Conservation (phyloP, 2,888 invertebrate genomes). For the Protodeltote pygarga region DNA sequence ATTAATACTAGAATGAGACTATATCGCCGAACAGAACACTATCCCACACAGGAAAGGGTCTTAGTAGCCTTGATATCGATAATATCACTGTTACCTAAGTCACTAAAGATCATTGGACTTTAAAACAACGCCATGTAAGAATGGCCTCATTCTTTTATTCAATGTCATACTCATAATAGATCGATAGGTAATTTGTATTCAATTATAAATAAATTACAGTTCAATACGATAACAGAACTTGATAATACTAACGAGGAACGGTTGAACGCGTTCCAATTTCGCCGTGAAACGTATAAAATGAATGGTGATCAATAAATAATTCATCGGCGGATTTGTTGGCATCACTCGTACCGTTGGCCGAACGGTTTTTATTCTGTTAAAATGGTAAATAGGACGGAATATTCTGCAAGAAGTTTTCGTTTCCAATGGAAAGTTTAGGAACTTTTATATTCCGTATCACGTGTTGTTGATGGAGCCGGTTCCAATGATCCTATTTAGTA, state of each 20-base stretch:
- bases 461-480: too few species aligned
- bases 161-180: constrained; percentile 2
- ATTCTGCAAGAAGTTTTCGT: too few species aligned
- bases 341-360: constrained; percentile 26
- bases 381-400: constrained; percentile 11
- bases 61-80: too few species aligned
- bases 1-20: too few species aligned
- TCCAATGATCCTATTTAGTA: too few species aligned
- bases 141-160: background rate
- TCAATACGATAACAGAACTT: background rate
- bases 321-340: constrained; percentile 38
- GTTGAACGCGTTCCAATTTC: constrained; percentile 31
- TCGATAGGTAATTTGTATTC: background rate
- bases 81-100: too few species aligned
- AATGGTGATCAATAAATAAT: constrained; percentile 49
- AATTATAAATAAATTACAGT: constrained; percentile 9
- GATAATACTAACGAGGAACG: constrained; percentile 5
- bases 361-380: constrained; percentile 38
- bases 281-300: constrained; percentile 32
- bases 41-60: too few species aligned
- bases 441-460: too few species aligned
- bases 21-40: too few species aligned
- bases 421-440: too few species aligned
- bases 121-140: too few species aligned
- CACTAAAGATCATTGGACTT: too few species aligned